phyloP scores from a whole-genome alignment of 2,888 invertebrate species.

The Troides oblongomaculatus region DNA sequence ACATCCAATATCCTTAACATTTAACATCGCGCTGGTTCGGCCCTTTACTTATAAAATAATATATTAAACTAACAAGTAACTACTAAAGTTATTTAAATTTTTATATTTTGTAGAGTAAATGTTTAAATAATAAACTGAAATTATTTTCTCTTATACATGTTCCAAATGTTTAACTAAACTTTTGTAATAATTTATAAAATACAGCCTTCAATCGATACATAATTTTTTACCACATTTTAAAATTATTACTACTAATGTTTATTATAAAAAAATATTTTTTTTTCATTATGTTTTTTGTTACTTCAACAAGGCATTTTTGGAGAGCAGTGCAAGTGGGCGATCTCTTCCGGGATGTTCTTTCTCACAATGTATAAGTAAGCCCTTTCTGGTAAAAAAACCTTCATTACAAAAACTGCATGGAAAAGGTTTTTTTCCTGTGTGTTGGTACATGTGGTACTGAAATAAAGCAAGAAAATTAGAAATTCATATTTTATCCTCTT shows the following conservation, averaged over 20 bases:
- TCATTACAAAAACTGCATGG: slow-evolving; percentile 86
- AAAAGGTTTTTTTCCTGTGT: slow-evolving; percentile 95
- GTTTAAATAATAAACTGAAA: neutral
- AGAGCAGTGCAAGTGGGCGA: slow-evolving; percentile 53
- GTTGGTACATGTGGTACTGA: slow-evolving; percentile 77
- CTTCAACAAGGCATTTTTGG: slow-evolving; percentile 54
- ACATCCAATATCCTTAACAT: no score
- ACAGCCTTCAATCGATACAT: neutral
- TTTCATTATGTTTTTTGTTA: slow-evolving; percentile 33
- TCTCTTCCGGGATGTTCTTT: slow-evolving; percentile 53
- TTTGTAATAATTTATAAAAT: neutral
- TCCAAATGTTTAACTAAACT: neutral
- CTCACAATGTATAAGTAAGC: slow-evolving; percentile 61
- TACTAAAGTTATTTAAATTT: neutral
- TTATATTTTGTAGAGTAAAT: neutral
- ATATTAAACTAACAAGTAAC: no score
- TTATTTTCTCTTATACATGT: neutral
- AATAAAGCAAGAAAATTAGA: slow-evolving; percentile 35
- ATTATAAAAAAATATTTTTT: neutral
- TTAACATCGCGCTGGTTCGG: no score
- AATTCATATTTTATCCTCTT: neutral
- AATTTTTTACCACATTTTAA: neutral
- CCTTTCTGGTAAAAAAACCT: slow-evolving; percentile 61
- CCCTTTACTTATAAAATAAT: no score
- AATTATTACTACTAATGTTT: neutral